Base-by-base conservation (phyloP, 2,888 invertebrate species). In the Catonia carolina region DNA sequence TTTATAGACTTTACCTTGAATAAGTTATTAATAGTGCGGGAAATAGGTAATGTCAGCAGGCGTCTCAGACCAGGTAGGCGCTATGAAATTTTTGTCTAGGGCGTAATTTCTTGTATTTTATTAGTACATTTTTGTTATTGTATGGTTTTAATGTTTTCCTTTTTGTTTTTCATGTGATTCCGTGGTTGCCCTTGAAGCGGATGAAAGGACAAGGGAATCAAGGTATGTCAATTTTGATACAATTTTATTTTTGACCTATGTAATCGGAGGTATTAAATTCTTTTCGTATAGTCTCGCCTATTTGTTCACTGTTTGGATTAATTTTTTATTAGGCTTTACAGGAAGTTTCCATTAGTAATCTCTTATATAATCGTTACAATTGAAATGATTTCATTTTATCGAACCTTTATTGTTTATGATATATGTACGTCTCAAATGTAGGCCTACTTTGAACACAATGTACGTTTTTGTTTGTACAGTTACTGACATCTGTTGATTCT, bases 171-270 rank as follows among this genome's bases (percentile, higher is more conserved):
- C 55, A 52, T 60, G 75, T 77, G 78, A 74, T 80, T 81, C 76
- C 79, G 78, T 81, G 77, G 77, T 70, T 69, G 68, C 70, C 70
- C 69, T 65, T 69, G 70, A 75, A 86, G 86, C 86, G 85, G 83
- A 85, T 86, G 84, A 86, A 86, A 85, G 85, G 85, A 82, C 85
- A 85, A 82, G 85, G 85, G 80, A 85, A 85, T 77, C 85, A 84
- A 84, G 85, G 85, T 85, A 80, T 68, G 70, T 62, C 42, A 48
- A n/a, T 18, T 42, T 20, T 54, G 14, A 8, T 2, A 45, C 8
- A 4, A 27, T 6, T 27, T 27, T 6, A 27, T n/a, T 23, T 45
- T 45, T 45, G 45, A 45, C 45, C 45, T 45, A 45, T 22, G 45
- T 37, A n/a, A n/a, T 42, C 15, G 10, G 17, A 27, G 6, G 7